These are phyloP conservation scores for Scaptomyza caliginosa DNA, from an alignment of 2,888 invertebrate genomes.

Conservation along the genomic window DNA sequence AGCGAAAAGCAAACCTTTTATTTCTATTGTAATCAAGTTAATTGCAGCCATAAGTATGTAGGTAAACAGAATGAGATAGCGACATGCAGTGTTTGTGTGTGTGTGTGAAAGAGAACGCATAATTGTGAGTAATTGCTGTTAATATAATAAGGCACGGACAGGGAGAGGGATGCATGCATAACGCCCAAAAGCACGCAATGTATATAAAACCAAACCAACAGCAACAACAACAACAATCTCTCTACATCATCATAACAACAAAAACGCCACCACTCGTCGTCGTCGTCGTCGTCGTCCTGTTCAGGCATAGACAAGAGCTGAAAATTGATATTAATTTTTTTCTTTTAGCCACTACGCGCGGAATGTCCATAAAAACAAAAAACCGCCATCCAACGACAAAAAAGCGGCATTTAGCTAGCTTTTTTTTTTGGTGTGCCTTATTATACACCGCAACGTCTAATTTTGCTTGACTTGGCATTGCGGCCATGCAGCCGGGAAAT, in stretches of 20 bases:
- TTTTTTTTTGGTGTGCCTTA: slow-evolving; percentile 44
- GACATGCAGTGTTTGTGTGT: no score
- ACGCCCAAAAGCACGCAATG: slow-evolving; percentile 71
- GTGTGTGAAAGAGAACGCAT: slow-evolving; percentile 46
- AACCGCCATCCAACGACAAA: slow-evolving; percentile 4
- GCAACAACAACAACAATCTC: slow-evolving; percentile 19
- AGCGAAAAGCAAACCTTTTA: slow-evolving; percentile 26
- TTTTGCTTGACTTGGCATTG: slow-evolving; percentile 40
- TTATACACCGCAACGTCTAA: slow-evolving; percentile 42
- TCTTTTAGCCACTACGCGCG: slow-evolving; percentile 40
- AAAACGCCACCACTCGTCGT: no score
- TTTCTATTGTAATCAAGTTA: slow-evolving; percentile 73
- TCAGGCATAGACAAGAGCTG: slow-evolving; percentile 67
- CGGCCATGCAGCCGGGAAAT: slow-evolving; percentile 43
- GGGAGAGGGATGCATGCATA: slow-evolving; percentile 53
- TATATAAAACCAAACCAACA: slow-evolving; percentile 43
- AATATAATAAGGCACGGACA: slow-evolving; percentile 64
- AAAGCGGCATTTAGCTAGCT: slow-evolving; percentile 30
- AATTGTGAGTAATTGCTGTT: slow-evolving; percentile 77
- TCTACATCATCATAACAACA: slow-evolving; percentile 33
- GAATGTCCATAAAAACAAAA: slow-evolving; percentile 65
- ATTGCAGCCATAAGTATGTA: slow-evolving; percentile 52
- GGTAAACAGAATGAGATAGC: slow-evolving; percentile 2
- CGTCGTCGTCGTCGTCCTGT: slow-evolving; percentile 10
- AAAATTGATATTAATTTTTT: slow-evolving; percentile 81